Percentiles rank a stretch among this genome's conserved stretches.
Evolutionary conservation across 2,888 invertebrate genomes (phyloP).

Genomic region (Hypercompe scribonia): DNA sequence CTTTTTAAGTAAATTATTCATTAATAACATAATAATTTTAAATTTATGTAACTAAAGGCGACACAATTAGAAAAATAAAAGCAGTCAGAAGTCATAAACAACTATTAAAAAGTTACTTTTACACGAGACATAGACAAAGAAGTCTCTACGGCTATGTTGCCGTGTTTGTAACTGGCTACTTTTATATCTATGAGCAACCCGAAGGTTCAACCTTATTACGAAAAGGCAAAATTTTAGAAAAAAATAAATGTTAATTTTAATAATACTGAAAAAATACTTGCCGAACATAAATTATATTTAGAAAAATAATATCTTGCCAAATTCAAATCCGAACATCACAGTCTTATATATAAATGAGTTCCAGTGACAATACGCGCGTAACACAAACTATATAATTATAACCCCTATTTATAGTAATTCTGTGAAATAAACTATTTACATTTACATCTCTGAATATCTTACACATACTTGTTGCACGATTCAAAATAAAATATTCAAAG

Average conservation of each 20-base stretch:
- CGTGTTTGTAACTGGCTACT: neutral
- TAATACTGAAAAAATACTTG: constrained; percentile 53
- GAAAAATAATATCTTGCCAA: constrained; percentile 27
- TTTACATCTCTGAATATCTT: constrained; percentile 25
- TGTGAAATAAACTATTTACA: constrained; percentile 33
- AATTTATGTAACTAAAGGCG: neutral
- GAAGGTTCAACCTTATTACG: neutral
- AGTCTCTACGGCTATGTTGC: neutral
- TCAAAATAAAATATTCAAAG: constrained; percentile 50
- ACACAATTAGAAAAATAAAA: neutral
- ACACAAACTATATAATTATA: constrained; percentile 13
- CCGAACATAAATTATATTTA: constrained; percentile 27
- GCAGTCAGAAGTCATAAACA: neutral
- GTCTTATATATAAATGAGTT: constrained; percentile 38
- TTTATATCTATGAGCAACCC: neutral
- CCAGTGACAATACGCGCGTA: constrained; percentile 26
- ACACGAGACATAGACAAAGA: neutral
- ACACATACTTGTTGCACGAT: constrained; percentile 38
- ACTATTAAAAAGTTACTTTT: neutral
- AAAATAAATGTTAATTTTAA: constrained; percentile 34
- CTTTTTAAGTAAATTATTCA: neutral
- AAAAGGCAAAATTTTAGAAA: constrained; percentile 22
- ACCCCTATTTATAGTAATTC: constrained; percentile 20
- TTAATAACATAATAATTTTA: neutral
- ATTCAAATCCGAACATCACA: constrained; percentile 41